Evolutionary conservation across 2,888 invertebrate species (phyloP).

Genomic region (Palloptera scutellata): DNA sequence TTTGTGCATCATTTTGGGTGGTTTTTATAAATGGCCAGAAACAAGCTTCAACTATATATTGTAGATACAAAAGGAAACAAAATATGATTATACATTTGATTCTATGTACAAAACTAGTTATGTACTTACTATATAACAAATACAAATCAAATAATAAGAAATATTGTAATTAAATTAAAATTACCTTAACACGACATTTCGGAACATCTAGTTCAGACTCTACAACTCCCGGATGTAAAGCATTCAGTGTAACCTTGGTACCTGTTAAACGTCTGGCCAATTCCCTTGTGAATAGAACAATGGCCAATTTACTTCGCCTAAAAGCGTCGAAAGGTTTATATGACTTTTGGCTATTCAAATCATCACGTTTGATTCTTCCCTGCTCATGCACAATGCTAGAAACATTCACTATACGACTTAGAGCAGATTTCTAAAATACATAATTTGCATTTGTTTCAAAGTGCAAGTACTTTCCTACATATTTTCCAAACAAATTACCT

Average conservation of each 20-base stretch:
- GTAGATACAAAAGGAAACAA: too few relatives aligned
- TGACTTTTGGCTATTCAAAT: slow-evolving; percentile 74
- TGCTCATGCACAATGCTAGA: slow-evolving; percentile 67
- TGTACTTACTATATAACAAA: too few relatives aligned
- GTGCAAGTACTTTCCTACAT: too few relatives aligned
- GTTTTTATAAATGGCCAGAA: slow-evolving; percentile 56
- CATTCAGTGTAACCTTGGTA: slow-evolving; percentile 77
- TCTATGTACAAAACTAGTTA: too few relatives aligned
- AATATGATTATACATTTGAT: too few relatives aligned
- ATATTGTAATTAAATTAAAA: slow-evolving; percentile 9
- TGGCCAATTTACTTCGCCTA: slow-evolving; percentile 78
- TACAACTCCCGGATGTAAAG: slow-evolving; percentile 83
- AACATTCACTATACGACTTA: slow-evolving; percentile 69
- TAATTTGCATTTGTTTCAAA: too few relatives aligned
- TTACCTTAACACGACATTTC: slow-evolving; percentile 60
- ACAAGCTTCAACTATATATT: slow-evolving; percentile 42
- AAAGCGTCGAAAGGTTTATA: slow-evolving; percentile 68
- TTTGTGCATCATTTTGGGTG: slow-evolving; percentile 57
- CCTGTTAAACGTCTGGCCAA: slow-evolving; percentile 70
- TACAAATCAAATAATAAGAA: background rate
- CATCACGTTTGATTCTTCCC: slow-evolving; percentile 65
- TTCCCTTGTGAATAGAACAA: slow-evolving; percentile 75
- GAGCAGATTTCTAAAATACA: slow-evolving; percentile 60
- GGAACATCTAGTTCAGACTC: slow-evolving; percentile 77
- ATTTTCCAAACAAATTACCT: slow-evolving; percentile 30